Conservation (phyloP, 2,113 vertebrate genomes). For the Polyodon spathula region DNA sequence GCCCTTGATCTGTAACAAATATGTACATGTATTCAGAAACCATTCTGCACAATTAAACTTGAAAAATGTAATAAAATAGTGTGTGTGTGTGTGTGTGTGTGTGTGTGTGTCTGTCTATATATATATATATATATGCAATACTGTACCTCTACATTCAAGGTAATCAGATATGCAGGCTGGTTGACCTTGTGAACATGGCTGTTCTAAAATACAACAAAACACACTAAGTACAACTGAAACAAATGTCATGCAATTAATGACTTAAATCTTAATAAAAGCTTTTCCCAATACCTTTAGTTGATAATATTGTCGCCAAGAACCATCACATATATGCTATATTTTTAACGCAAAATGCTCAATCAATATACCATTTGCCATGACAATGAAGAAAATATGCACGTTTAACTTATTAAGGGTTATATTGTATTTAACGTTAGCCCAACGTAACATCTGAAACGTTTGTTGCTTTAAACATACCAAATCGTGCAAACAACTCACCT, state of each 20-base stretch:
- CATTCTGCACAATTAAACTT: too few relatives aligned
- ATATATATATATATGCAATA: not conserved
- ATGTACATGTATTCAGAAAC: constrained; percentile 6
- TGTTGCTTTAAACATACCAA: too few relatives aligned
- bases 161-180: constrained; percentile 79
- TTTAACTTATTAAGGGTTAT: too few relatives aligned
- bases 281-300: constrained; percentile 80
- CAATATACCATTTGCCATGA: not conserved
- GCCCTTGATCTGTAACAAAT: constrained; percentile 54
- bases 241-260: not conserved
- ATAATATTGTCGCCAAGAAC: constrained; percentile 84
- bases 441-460: too few relatives aligned
- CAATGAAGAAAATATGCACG: not conserved
- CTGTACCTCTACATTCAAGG: constrained; percentile 79
- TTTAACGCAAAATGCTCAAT: constrained; percentile 4
- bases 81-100: not conserved
- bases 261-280: not conserved
- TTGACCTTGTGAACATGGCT: constrained; percentile 84
- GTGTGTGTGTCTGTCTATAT: not conserved
- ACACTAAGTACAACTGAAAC: not conserved
- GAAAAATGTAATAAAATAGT: too few relatives aligned
- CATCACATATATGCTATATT: constrained; percentile 72
- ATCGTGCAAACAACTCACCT: constrained; percentile 68
- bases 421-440: too few relatives aligned
- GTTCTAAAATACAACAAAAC: constrained; percentile 57